Evolutionary conservation across 2,113 vertebrate species (phyloP), one percentile per base, ranked within the genome.

Genomic region (Leptodactylus fuscus): DNA sequence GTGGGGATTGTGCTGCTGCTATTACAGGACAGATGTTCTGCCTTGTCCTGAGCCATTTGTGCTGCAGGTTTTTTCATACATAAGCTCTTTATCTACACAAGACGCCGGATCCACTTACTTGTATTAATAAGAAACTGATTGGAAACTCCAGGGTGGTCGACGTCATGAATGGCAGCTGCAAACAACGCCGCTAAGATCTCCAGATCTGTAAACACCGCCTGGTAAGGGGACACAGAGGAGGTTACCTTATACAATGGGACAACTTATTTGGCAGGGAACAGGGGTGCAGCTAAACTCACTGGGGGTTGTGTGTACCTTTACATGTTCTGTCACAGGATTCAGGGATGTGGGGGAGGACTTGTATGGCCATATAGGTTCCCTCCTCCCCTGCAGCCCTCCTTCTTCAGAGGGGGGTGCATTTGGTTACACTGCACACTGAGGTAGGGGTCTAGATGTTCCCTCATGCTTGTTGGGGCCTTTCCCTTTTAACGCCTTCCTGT

Each of bases 81-180:
- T 76, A 24, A 38, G n/a, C 27, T 36, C 83, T 67, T 44, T 16
- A 16, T 36, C 81, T 13, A 70, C 29, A 73, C 53, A 13, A 11
- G 22, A 18, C 29, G 22, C 55, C 29, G 22, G 51, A 60, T 67
- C 38, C 82, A 90, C 96, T 96, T 91, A 98, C 97, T 98, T 86
- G 97, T 98, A 88, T 97, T 98, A 89, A 98, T 98, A 87, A 98
- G 95, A 89, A 98, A 98, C 91, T 98, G 97, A 92, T 98, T 98
- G 87, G 97, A 98, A 88, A 98, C 97, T 32, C 97, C 97, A n/a
- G 97, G 97, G 90, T 98, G 97, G 90, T 98, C 97, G 85, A 98
- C 97, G 22, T 98, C 97, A 16, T 98, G 97, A 85, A 97, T 97
- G 89, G 97, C 97, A 51, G 96, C 96, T 29, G 97, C 97, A 70